Evolutionary conservation across 1,140 invertebrate species (phyloP), one percentile per base, ranked within the genome.

Genomic region (Achatina immaculata): DNA sequence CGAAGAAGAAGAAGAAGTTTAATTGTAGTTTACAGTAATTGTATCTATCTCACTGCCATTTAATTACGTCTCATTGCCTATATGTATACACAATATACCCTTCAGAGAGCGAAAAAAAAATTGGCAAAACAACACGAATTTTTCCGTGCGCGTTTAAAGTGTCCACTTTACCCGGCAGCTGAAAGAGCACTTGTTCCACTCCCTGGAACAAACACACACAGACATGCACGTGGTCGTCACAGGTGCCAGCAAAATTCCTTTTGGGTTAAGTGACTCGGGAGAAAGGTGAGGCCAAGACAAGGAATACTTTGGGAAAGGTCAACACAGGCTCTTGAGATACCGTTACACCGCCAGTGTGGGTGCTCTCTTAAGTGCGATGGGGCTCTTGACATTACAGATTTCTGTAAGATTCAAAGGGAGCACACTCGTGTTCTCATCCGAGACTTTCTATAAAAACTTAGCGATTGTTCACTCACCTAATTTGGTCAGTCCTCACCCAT

Each of bases 401-500:
- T 11, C 19, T 11, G 7, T n/a, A n/a, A n/a, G n/a, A n/a, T n/a
- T n/a, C n/a, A n/a, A n/a, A n/a, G n/a, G n/a, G n/a, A n/a, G n/a
- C n/a, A n/a, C n/a, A n/a, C n/a, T n/a, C n/a, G n/a, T n/a, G n/a
- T n/a, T n/a, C n/a, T n/a, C n/a, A n/a, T n/a, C n/a, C n/a, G n/a
- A n/a, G n/a, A n/a, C n/a, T n/a, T n/a, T n/a, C n/a, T n/a, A n/a
- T n/a, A n/a, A n/a, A n/a, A n/a, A n/a, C n/a, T n/a, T n/a, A n/a
- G n/a, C n/a, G n/a, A 55, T 14, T 58, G 31, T 28, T 21, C 34
- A 69, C 24, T 62, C 65, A 74, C 55, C 51, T 11, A 40, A 81
- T 42, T 16, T 77, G 45, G 68, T 87, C 87, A 81, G 86, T 86
- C 48, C 84, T 81, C 31, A 88, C 84, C 87, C 87, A 88, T 21